Evolutionary conservation across 1,140 invertebrate species (phyloP), one percentile per base, ranked within the genome.

Genomic region (Apis florea): DNA sequence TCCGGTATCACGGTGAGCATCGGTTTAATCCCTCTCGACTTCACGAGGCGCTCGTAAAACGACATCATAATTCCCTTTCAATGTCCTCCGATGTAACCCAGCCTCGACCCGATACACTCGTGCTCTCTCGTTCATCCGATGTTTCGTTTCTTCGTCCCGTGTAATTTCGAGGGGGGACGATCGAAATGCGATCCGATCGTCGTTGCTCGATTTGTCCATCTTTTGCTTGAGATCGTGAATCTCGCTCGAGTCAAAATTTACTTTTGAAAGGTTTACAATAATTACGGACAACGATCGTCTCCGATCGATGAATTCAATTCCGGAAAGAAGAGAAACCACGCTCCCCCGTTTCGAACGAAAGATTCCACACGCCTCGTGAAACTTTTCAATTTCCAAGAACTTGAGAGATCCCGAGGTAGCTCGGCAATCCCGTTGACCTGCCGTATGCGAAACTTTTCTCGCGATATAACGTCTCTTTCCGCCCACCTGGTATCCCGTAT

Each of bases 1-100:
- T 12, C 11, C 13, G 51, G 51, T 51, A 75, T 61, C 68, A 53
- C 78, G 53, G n/a, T 40, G 68, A 80, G 59, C 64, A 71, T 68
- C 79, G 69, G 17, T 83, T 88, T 85, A 88, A 85, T 87, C 85
- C 84, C 73, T 83, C 78, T 79, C 66, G 83, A 85, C 72, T 83
- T 67, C 81, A 77, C 81, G 74, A 79, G 26, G 49, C 80, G 81
- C 77, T 85, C 85, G 85, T 87, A 87, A 87, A 87, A 85, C 85
- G 69, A 80, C 69, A 64, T 87, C 81, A 75, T 86, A 87, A 87
- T 81, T 86, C 73, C 81, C 56, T 59, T 83, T 70, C 49, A 51
- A 56, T 59, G 63, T 79, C 71, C 56, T 56, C 17, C 17, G 59
- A 54, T 80, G 67, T 79, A 83, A 86, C 71, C 49, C 69, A 63